Base-by-base conservation (phyloP, 2,797 vertebrate species). In the Channa striata region DNA sequence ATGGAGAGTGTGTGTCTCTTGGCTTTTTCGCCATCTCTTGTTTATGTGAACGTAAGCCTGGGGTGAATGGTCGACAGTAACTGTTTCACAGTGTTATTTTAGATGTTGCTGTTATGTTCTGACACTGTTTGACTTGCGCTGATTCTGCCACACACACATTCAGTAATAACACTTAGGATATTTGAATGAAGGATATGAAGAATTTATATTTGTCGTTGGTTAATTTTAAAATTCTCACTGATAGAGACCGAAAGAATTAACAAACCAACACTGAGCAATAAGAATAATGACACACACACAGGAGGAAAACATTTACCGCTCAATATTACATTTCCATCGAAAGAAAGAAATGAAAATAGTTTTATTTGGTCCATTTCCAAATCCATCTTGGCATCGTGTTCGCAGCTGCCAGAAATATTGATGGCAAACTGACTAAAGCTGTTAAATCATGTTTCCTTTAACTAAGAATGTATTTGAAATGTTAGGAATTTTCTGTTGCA, bases 1-100 rank as follows among this genome's bases (percentile, higher is more conserved):
- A n/a, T 9, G 21, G 77, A 52, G 58, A 20, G 59, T 60, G 67
- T 36, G 70, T 51, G 73, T 34, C 65, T 72, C 44, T 49, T 72
- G 54, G 48, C 46, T 3, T 77, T 49, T 76, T 47, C 47, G 42
- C 25, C 16, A 10, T 20, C 59, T 59, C 57, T 56, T 81, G 83
- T 86, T 87, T 78, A 77, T 59, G 78, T 51, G 76, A 87, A 72
- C 8, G 56, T 82, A 44, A 85, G 75, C 69, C 42, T 2, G 74
- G 71, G 85, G 85, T 84, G 82, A 88, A 86, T 42, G 77, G 72
- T 85, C 77, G 77, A 73, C 83, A 87, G 80, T 87, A 61, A 88
- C 81, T 67, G 77, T 68, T 80, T 83, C 66, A 58, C 74, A 21
- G 68, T 78, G 64, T 83, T 73, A 23, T 72, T 74, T 72, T 62